These are phyloP conservation scores for Atherinomorus stipes DNA, from an alignment of 2,113 vertebrate genomes.

Conservation along the genomic window DNA sequence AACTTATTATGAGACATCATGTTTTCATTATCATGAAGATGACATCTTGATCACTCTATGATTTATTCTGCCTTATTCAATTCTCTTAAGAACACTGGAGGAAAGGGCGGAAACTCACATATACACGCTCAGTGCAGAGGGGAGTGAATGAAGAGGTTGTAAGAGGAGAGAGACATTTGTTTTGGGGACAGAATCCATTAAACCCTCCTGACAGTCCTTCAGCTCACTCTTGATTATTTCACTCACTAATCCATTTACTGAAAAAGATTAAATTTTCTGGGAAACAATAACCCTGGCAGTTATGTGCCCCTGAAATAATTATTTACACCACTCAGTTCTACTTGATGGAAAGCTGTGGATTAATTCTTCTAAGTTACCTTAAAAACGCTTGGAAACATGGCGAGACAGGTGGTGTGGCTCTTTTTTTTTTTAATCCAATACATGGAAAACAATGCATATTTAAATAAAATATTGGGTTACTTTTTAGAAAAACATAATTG, in stretches of 20 bases:
- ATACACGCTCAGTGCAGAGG: neutral
- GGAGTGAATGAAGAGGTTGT: conserved; percentile 35
- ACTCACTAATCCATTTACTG: conserved; percentile 55
- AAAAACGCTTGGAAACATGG: neutral
- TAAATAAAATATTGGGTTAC: neutral
- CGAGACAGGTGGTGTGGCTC: neutral
- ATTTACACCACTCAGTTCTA: conserved; percentile 17
- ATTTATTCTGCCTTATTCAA: conserved; percentile 76
- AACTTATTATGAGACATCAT: conserved; percentile 74
- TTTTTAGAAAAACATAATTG: neutral
- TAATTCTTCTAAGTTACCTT: neutral
- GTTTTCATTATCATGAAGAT: conserved; percentile 80
- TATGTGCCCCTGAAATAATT: conserved; percentile 42
- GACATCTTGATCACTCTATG: conserved; percentile 77
- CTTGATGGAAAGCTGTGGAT: conserved; percentile 1
- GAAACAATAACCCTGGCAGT: conserved; percentile 70
- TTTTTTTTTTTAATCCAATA: neutral
- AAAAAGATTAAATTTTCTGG: conserved; percentile 61
- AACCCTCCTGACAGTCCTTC: conserved; percentile 70
- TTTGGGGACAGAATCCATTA: conserved; percentile 74
- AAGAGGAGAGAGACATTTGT: conserved; percentile 54
- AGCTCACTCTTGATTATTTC: conserved; percentile 69
- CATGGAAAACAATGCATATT: rapidly evolving
- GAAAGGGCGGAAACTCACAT: conserved; percentile 37
- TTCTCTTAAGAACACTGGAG: conserved; percentile 65